Evolutionary conservation across 2,888 invertebrate genomes (phyloP).

Genomic region (Diloba caeruleocephala): DNA sequence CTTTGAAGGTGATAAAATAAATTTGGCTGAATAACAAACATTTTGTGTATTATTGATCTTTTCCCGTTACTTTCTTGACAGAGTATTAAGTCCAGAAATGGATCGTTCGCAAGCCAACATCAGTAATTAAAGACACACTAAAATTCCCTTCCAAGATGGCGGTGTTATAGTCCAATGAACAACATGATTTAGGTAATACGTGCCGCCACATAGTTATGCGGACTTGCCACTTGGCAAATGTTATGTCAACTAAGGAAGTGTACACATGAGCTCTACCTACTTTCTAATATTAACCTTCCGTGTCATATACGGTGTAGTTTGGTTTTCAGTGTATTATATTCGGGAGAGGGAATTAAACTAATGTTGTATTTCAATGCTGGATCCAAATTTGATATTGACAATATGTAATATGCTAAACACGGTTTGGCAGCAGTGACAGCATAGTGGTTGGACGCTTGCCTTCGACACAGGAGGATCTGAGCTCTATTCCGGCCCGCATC

Average conservation of each 20-base stretch:
- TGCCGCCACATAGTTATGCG: conserved; percentile 31
- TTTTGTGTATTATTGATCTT: too few species aligned
- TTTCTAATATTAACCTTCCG: conserved; percentile 54
- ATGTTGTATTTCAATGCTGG: conserved; percentile 2
- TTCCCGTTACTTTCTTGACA: too few species aligned
- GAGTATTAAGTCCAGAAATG: too few species aligned
- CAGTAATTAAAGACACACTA: neutral
- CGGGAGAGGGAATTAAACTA: conserved; percentile 13
- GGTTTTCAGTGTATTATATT: conserved; percentile 17
- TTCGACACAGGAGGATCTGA: too few species aligned
- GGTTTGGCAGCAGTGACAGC: too few species aligned
- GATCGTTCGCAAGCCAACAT: too few species aligned
- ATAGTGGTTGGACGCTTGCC: too few species aligned
- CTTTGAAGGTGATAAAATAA: too few species aligned
- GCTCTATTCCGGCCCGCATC: too few species aligned
- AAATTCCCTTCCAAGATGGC: neutral
- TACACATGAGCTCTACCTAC: conserved; percentile 54
- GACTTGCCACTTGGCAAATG: conserved; percentile 39
- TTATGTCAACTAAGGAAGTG: conserved; percentile 55
- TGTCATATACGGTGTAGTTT: conserved; percentile 38
- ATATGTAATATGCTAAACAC: too few species aligned
- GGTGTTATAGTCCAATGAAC: conserved; percentile 1
- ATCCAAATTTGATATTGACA: conserved; percentile 3
- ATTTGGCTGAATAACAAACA: too few species aligned
- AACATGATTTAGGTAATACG: conserved; percentile 31